phyloP scores from a whole-genome alignment of 2,797 vertebrate species.

The Ctenochaetus hawaiiensis region DNA sequence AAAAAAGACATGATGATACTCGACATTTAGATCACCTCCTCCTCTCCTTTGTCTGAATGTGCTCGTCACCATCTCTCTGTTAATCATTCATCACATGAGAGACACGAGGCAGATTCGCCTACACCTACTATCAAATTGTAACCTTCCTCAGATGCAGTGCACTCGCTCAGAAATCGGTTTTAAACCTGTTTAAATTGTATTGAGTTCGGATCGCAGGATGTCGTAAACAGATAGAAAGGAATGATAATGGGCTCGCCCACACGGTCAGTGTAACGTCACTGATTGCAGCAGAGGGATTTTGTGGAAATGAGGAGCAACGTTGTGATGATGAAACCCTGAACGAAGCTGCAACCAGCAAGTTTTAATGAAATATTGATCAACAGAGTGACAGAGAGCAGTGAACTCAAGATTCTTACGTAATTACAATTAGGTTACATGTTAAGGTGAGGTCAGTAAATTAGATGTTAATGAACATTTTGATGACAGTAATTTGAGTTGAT shows the following conservation, averaged over 20 bases:
- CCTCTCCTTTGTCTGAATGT: not conserved
- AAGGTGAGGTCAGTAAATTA: too few relatives aligned
- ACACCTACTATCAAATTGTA: not conserved
- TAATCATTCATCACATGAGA: constrained; percentile 7
- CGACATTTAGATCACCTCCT: not conserved
- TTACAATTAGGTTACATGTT: too few relatives aligned
- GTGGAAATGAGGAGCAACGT: constrained; percentile 2
- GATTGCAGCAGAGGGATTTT: constrained; percentile 14
- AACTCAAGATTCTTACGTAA: not conserved
- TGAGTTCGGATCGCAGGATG: not conserved
- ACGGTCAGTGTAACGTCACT: constrained; percentile 2
- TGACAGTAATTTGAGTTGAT: not conserved
- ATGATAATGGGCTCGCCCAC: not conserved
- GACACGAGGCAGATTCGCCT: not conserved
- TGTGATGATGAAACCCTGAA: constrained; percentile 24
- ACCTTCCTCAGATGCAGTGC: not conserved
- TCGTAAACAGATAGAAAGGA: not conserved
- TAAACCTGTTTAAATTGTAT: not conserved
- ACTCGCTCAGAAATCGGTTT: not conserved
- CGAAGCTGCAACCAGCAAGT: constrained; percentile 22
- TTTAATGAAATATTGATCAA: constrained; percentile 78
- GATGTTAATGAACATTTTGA: not conserved
- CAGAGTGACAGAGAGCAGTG: constrained; percentile 3
- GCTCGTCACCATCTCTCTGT: not conserved
- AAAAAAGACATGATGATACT: constrained; percentile 4